Evolutionary conservation across 2,113 vertebrate genomes (phyloP), one percentile per base, ranked within the genome.

Genomic region (Elephas maximus): DNA sequence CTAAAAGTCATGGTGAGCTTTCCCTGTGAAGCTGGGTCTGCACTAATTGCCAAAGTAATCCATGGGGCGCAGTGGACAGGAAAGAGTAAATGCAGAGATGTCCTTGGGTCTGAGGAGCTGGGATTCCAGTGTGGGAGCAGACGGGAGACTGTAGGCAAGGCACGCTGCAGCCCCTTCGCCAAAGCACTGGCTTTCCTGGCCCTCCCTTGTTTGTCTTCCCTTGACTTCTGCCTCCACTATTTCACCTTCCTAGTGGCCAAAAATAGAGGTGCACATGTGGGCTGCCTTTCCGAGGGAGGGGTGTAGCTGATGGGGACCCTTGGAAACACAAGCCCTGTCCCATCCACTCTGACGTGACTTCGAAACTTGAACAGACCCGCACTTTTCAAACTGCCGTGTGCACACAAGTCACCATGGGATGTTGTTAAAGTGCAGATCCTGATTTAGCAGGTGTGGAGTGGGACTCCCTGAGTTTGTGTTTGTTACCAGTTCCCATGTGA

Each of bases 51-150:
- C 62, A 44, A 11, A 15, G 15, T 23, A 37, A 8, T 14, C n/a
- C 37, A 17, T 0, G 0, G 2, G 11, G 48, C 41, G 48, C 53
- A 26, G 21, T 0, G 8, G 30, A 7, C 20, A 37, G 28, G 0
- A 12, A 53, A 7, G 2, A 41, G 63, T 6, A 9, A 37, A 63
- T 6, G 20, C 20, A 5, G 11, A 18, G 5, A 0, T 21, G 26
- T 21, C 60, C 23, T 73, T 41, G 33, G 65, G 63, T 30, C n/a
- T 12, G 17, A 48, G 48, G 44, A 28, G 10, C 1, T 74, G 24
- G 63, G 51, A 1, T 18, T 8, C 15, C 18, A 15, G 23, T 18
- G 5, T 37, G 53, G 28, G 74, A 33, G 5, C 33, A 37, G 24
- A 14, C 0, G 4, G 23, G 8, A 26, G 84, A 23, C 1, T 24